A percentile compares a stretch with the other conserved stretches of the same genome.
These are phyloP conservation scores for Nycticebus coucang DNA, from an alignment of 2,113 vertebrate species.

Conservation along the genomic window DNA sequence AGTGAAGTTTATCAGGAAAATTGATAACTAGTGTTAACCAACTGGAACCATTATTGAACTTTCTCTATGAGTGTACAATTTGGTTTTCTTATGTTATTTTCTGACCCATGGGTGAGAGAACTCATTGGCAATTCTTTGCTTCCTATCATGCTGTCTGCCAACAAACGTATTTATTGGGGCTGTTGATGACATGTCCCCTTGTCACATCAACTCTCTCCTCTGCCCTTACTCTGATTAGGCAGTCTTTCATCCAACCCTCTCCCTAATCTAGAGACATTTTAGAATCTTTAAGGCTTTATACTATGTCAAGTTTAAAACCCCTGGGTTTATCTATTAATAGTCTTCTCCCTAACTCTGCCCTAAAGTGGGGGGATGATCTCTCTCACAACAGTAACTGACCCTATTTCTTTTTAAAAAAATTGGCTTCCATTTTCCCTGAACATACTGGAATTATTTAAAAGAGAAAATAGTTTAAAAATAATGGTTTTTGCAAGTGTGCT, in stretches of 20 bases:
- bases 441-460: conserved; percentile 40
- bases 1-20: neutral
- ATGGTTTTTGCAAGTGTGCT: neutral
- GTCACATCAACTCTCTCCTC: neutral
- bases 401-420: neutral
- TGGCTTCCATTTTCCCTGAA: neutral
- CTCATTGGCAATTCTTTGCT: neutral
- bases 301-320: neutral
- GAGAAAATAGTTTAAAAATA: conserved; percentile 21
- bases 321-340: conserved; percentile 56
- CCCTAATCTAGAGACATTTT: conserved; percentile 45
- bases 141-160: conserved; percentile 34
- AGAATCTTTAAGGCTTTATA: conserved; percentile 29
- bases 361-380: neutral
- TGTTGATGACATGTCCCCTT: neutral
- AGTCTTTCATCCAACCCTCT: conserved; percentile 23
- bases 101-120: neutral
- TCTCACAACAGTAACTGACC: neutral
- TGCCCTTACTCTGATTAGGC: conserved; percentile 3
- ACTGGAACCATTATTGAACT: neutral
- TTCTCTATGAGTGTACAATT: neutral
- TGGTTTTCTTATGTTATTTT: neutral
- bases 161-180: conserved; percentile 38
- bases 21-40: neutral
- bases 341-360: conserved; percentile 10